Base-by-base conservation (phyloP, 2,888 invertebrate species). In the Dolomedes plantarius region DNA sequence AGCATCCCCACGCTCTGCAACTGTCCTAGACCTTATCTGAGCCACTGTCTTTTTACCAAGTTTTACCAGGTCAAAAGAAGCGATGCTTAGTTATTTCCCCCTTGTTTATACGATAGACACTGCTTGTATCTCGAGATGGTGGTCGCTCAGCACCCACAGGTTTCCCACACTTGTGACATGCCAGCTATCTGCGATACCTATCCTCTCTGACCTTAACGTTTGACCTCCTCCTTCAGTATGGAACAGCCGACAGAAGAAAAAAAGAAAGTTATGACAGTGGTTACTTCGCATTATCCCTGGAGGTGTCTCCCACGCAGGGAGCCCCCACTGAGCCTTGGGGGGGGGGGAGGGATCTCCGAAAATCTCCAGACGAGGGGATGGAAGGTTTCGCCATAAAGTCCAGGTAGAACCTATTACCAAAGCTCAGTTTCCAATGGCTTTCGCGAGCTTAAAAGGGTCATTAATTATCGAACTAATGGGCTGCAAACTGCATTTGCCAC, bases 221-320 rank as follows among this genome's bases (percentile, higher is more conserved):
- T 79, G 79, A 79, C 79, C 80, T 72, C 80, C 73, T 27, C 11
- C 79, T 62, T 36, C 28, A 50, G n/a, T 28, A 19, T n/a, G 27
- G 74, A 74, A 80, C 73, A 80, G 81, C 74, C 81, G 71, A 76
- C 82, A 76, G n/a, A n/a, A n/a, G n/a, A n/a, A n/a, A n/a, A n/a
- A n/a, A n/a, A n/a, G n/a, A n/a, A n/a, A 82, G 81, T 82, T 76
- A 82, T 71, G 76, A 76, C 82, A 71, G 69, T 31, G 56, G 29
- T 29, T n/a, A 29, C 75, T 69, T 46, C 27, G 5, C 7, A n/a
- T 27, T 13, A n/a, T n/a, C 75, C 41, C n/a, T 75, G n/a, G 75
- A 75, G 41, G 50, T 46, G 41, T 76, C 82, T 76, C 82, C 76
- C 76, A 76, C 71, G 76, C 76, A 73, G 73, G 23, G 27, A 56